Evolutionary conservation across 2,113 vertebrate genomes (phyloP), one percentile per base, ranked within the genome.

Genomic region (Anolis carolinensis): DNA sequence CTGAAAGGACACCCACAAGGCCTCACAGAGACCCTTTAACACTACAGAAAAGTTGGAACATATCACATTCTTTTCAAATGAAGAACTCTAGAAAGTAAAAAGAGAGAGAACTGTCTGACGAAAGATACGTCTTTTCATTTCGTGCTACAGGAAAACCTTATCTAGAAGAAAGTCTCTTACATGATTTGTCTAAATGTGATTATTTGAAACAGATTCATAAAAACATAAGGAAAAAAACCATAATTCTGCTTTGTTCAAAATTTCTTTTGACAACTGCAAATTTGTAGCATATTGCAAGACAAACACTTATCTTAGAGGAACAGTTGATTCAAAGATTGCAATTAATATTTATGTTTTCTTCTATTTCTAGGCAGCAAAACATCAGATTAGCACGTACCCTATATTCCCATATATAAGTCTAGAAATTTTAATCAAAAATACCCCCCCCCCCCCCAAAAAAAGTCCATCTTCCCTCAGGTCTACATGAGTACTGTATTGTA

Each of bases 21-120:
- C 0, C 1, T 75, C 68, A 39, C 1, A 80, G 30, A 65, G 77
- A 74, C 1, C 73, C 18, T 65, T 85, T 36, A 52, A 34, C 30
- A 65, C 44, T 13, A 34, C 20, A 23, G 74, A 14, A 88, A 86
- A 77, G 63, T 87, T 44, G 74, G 73, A 87, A 82, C 73, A 77
- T 3, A 7, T 63, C 30, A 78, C 0, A 5, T 81, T 71, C 80
- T 79, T 34, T 9, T 8, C 7, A 85, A 74, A 83, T 80, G 50
- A 74, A 76, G 25, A 89, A 50, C 44, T 4, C 59, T 4, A 8
- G n/a, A 11, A 89, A 82, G 30, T 81, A 30, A 71, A 85, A n/a
- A n/a, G n/a, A 13, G 30, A 59, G n/a, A 59, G 77, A 71, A 71
- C 62, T 59, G 16, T 3, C 34, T 67, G 48, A 27, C n/a, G 14